These are phyloP conservation scores for Emesis furor DNA, from an alignment of 2,888 invertebrate genomes.

Conservation along the genomic window DNA sequence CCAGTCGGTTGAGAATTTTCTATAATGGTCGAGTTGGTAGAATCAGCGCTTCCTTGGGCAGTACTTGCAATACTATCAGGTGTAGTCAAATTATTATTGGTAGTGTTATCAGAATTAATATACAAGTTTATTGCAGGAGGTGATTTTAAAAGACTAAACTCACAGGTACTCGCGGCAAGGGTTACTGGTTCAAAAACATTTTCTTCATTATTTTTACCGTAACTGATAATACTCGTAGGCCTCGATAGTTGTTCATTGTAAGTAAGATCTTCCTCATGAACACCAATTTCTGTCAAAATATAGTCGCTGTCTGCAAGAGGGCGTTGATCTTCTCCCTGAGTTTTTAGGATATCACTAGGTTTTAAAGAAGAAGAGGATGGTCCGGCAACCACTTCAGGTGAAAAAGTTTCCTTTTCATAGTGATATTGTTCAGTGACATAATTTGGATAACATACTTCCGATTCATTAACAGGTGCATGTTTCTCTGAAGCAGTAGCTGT, in stretches of 20 bases:
- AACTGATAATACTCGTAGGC: slow-evolving; percentile 1
- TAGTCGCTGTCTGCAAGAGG: not conserved
- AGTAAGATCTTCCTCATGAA: not conserved
- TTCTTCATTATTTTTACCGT: slow-evolving; percentile 1
- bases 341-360: slow-evolving; percentile 1
- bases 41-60: not conserved
- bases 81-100: not conserved
- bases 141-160: not conserved
- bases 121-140: not conserved
- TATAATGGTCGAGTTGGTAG: not conserved
- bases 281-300: not conserved
- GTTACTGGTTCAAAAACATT: not conserved
- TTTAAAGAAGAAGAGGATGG: not conserved
- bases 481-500: slow-evolving; percentile 25
- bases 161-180: not conserved
- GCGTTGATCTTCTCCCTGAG: slow-evolving; percentile 2
- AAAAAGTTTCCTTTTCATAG: slow-evolving; percentile 2
- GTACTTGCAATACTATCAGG: slow-evolving; percentile 7
- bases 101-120: not conserved
- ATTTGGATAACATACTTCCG: not conserved
- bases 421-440: slow-evolving; percentile 9
- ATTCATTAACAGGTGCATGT: slow-evolving; percentile 28
- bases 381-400: slow-evolving; percentile 1
- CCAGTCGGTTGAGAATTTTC: slow-evolving; percentile 1
- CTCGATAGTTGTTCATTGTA: slow-evolving; percentile 7